Evolutionary conservation across 1,140 invertebrate species (phyloP), one percentile per base, ranked within the genome.

Genomic region (Chrysoperla carnea): DNA sequence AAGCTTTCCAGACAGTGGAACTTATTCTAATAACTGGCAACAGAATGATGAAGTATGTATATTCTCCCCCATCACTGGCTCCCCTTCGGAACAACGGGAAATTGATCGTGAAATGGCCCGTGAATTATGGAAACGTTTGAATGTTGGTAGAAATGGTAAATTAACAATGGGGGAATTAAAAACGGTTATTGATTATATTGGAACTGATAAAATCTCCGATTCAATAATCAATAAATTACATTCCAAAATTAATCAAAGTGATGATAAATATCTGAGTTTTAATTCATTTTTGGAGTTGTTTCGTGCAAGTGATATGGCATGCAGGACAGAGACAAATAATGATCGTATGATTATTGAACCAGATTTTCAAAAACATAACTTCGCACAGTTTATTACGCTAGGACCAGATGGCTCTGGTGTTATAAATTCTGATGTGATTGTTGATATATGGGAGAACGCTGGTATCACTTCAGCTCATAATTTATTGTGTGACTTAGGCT

Each of bases 391-490:
- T 40, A 51, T 59, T 8, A 57, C 53, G 15, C 45, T 60, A 13
- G 58, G 58, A 15, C 57, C 59, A 11, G 54, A 60, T 41, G 59
- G 58, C 4, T 56, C 58, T 29, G 59, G 59, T 6, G 46, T 54
- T 29, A 52, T 61, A 1, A 54, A 47, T 39, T 47, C 59, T 9
- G 68, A 74, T 35, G 57, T 61, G 15, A 66, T 85, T 27, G 61
- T 77, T 13, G 79, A 84, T 48, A 64, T 78, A 42, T 86, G 82
- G 78, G 79, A 83, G 54, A 60, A 68, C 39, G 70, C 77, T 23
- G 76, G 76, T 13, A 69, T 87, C 37, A 59, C 64, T 12, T 70
- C 77, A 29, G 69, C 76, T 9, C 61, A 67, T 27, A 60, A 63
- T 1, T 55, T 88, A 8, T 58, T 87, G 6, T 60, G 75, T 33